Evolutionary conservation across 2,888 invertebrate genomes (phyloP).

Genomic region (Drosophila ustulata): DNA sequence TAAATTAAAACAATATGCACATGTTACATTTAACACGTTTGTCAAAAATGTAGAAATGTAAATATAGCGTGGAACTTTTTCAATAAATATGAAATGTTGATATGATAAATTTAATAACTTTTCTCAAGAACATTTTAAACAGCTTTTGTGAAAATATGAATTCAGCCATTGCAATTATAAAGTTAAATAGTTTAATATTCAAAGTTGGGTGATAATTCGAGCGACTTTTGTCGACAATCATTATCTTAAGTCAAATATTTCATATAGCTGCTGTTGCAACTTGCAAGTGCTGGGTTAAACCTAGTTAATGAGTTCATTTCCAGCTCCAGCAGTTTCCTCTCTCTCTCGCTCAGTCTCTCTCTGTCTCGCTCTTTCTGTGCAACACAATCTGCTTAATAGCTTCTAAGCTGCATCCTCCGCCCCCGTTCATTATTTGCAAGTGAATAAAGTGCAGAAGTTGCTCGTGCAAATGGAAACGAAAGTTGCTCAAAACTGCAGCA

Average conservation of each 20-base stretch:
- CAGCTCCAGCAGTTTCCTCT: neutral
- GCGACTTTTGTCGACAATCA: neutral
- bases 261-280: neutral
- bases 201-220: neutral
- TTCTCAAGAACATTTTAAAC: no score
- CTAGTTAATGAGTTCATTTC: neutral
- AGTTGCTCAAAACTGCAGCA: constrained; percentile 57
- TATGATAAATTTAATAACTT: no score
- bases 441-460: constrained; percentile 41
- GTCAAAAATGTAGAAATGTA: no score
- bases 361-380: neutral
- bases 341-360: neutral
- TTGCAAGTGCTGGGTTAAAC: neutral
- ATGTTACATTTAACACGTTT: no score
- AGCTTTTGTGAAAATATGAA: no score
- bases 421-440: constrained; percentile 23
- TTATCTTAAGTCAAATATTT: neutral
- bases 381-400: constrained; percentile 25
- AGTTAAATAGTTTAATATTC: neutral
- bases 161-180: neutral
- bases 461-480: constrained; percentile 2
- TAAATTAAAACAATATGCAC: no score
- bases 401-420: constrained; percentile 15
- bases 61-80: no score
- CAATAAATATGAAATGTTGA: no score